These are phyloP conservation scores for Eupithecia inturbata DNA, from an alignment of 2,888 invertebrate species.

Conservation along the genomic window DNA sequence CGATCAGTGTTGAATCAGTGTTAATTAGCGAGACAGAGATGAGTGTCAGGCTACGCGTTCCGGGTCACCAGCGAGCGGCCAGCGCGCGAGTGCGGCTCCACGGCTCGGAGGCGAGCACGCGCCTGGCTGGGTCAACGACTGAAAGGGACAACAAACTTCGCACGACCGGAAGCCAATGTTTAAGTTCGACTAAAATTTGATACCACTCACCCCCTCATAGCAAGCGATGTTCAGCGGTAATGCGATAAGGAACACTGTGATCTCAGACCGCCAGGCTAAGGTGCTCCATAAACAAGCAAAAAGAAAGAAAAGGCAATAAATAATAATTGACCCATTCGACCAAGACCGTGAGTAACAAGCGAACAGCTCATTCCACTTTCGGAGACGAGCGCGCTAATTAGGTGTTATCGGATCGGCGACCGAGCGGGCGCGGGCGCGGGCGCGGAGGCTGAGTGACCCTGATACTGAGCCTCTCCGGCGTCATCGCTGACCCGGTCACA, in stretches of 20 bases:
- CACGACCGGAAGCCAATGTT: background rate
- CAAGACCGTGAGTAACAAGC: slow-evolving; percentile 35
- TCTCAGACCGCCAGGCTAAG: background rate
- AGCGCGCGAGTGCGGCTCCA: slow-evolving; percentile 4
- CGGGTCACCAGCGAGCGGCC: slow-evolving; percentile 26
- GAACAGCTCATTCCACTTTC: slow-evolving; percentile 42
- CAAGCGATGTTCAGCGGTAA: background rate
- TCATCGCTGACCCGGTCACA: background rate
- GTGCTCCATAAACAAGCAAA: slow-evolving; percentile 20
- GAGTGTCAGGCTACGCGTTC: slow-evolving; percentile 33
- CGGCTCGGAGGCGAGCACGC: slow-evolving; percentile 7
- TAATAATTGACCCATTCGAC: slow-evolving; percentile 33
- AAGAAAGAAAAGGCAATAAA: slow-evolving; percentile 34
- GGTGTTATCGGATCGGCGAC: background rate
- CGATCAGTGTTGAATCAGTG: slow-evolving; percentile 5
- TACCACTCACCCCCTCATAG: background rate
- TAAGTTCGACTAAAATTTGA: background rate
- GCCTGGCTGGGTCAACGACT: background rate
- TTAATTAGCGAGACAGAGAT: slow-evolving; percentile 20
- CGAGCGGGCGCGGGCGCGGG: too few species aligned
- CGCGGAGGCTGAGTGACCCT: slow-evolving; percentile 47
- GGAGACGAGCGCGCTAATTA: background rate
- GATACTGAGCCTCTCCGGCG: slow-evolving; percentile 35
- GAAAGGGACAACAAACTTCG: background rate
- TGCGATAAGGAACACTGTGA: background rate